These are phyloP conservation scores for Pharmacophagus antenor DNA, from an alignment of 2,888 invertebrate genomes.

Conservation along the genomic window DNA sequence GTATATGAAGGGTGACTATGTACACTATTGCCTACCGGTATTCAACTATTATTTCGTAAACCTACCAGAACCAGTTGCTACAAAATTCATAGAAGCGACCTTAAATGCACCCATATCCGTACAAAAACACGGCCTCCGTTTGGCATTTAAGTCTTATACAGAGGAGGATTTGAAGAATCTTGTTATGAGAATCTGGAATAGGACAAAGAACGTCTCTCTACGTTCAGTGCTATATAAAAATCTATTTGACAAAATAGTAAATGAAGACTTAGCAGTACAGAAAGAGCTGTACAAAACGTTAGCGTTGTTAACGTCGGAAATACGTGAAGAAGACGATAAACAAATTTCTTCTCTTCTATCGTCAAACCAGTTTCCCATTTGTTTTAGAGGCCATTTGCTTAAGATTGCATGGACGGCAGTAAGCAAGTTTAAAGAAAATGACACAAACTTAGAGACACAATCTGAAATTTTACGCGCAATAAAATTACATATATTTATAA, in stretches of 20 bases:
- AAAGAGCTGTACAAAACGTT: conserved; percentile 45
- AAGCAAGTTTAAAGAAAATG: conserved; percentile 42
- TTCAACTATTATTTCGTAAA: conserved; percentile 48
- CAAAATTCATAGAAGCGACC: conserved; percentile 46
- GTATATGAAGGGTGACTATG: conserved; percentile 55
- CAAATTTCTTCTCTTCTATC: conserved; percentile 43
- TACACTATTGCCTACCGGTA: conserved; percentile 48
- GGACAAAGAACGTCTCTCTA: conserved; percentile 50
- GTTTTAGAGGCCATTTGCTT: conserved; percentile 40
- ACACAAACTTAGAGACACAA: conserved; percentile 39
- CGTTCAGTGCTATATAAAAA: conserved; percentile 47
- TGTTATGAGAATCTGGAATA: conserved; percentile 46
- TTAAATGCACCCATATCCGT: conserved; percentile 51
- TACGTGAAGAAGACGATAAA: conserved; percentile 50
- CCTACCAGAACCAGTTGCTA: conserved; percentile 42
- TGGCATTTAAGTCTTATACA: conserved; percentile 51
- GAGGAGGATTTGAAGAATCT: conserved; percentile 43
- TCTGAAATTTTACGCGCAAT: conserved; percentile 40
- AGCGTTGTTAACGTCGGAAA: conserved; percentile 42
- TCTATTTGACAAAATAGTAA: conserved; percentile 41
- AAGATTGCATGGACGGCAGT: conserved; percentile 47
- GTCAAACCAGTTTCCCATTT: conserved; percentile 38
- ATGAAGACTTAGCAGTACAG: conserved; percentile 34
- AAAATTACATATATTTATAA: conserved; percentile 33
- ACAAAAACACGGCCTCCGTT: conserved; percentile 54